These are phyloP conservation scores for Littorina saxatilis DNA, from an alignment of 1,140 invertebrate genomes.

Conservation along the genomic window DNA sequence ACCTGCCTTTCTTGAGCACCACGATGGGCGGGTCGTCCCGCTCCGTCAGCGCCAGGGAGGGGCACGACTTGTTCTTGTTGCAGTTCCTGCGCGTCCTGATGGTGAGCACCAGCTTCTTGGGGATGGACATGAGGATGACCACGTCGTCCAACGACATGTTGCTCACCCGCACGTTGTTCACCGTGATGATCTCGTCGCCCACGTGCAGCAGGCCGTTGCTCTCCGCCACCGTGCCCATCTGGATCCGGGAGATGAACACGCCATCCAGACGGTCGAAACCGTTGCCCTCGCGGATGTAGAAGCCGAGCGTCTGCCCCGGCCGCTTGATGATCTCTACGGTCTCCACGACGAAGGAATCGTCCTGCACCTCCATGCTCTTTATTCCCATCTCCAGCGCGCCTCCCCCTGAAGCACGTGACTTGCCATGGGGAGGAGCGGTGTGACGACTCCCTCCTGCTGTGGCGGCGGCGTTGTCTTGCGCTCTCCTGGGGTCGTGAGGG, in stretches of 20 bases:
- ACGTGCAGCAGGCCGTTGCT: conserved; percentile 97
- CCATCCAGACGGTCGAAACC: conserved; percentile 94
- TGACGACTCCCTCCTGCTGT: background rate
- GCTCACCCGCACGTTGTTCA: conserved; percentile 97
- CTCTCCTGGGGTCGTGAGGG: background rate
- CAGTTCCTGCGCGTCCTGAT: conserved; percentile 80
- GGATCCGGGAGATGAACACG: conserved; percentile 98
- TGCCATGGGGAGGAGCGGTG: background rate
- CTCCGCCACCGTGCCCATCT: conserved; percentile 84
- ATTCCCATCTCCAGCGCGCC: conserved; percentile 72
- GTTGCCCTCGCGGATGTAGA: conserved; percentile 98
- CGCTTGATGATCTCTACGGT: conserved; percentile 99
- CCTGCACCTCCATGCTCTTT: conserved; percentile 72
- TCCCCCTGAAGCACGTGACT: background rate
- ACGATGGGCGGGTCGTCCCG: conserved; percentile 90
- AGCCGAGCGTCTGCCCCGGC: conserved; percentile 97
- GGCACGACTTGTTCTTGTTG: conserved; percentile 72
- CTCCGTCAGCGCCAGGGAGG: conserved; percentile 73
- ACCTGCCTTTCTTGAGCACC: conserved; percentile 88
- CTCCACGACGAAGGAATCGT: conserved; percentile 82
- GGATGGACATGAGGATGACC: conserved; percentile 99
- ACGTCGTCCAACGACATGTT: conserved; percentile 99
- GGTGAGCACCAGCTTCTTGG: conserved; percentile 93
- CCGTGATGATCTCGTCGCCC: conserved; percentile 98
- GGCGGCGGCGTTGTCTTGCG: background rate